Base-by-base conservation (phyloP, 2,888 invertebrate genomes). In the Tiphia femorata region DNA sequence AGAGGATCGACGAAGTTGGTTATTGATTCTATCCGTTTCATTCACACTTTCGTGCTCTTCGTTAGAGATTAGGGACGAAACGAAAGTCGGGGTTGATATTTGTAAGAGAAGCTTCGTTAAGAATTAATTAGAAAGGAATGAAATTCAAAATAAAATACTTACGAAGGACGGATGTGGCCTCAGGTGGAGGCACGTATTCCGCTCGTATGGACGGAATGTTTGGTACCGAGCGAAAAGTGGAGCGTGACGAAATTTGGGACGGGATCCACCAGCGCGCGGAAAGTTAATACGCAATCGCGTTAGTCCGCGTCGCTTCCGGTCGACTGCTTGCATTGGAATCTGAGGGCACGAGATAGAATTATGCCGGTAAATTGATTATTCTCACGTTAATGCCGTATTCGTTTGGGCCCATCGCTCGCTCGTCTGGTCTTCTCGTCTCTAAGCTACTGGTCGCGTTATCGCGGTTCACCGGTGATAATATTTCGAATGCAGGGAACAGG, bases 271-370 rank as follows among this genome's bases (percentile, higher is more conserved):
- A 53, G 46, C 58, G 67, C 62, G 69, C 74, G 75, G 58, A 69
- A 71, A 75, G 69, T 73, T 77, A 67, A 76, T 77, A 76, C 75
- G 73, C 76, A 78, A 78, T 77, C 77, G 76, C 64, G 70, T 79
- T 79, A 79, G 71, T 72, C n/a, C 71, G 71, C 69, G 77, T 79
- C 64, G 56, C 66, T 75, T 77, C 68, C 73, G 60, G 73, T 49
- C 60, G 70, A 68, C 58, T 64, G 75, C 68, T 62, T 64, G 70
- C 62, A 63, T 55, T 56, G 64, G 62, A 66, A 58, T 50, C 65
- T 64, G 54, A 62, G 20, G 54, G 42, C 56, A 57, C 52, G 60
- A 40, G 60, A 52, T 51, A 58, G 67, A 66, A 72, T 77, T 76
- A 75, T 72, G 63, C 58, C 60, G 64, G 58, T 57, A 75, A 70